Base-by-base conservation (phyloP, 1,140 invertebrate species). In the Diachasmimorpha longicaudata region DNA sequence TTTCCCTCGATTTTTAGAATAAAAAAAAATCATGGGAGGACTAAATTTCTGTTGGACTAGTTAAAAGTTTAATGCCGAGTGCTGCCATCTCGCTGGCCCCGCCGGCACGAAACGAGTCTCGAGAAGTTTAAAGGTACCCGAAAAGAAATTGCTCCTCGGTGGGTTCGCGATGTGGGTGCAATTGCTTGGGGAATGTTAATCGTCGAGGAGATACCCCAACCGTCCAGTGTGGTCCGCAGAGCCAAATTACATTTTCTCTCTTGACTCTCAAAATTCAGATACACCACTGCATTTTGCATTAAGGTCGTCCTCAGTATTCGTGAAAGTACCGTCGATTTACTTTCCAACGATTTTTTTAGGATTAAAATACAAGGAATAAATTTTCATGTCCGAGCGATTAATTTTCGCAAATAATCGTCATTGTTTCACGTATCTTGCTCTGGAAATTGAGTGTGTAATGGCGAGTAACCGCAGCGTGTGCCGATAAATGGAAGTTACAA, bases 181-280 rank as follows among this genome's bases (percentile, higher is more conserved):
- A 85, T 85, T 81, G 83, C 84, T 84, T 81, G 78, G 79, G 82
- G 84, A 85, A 85, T 85, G 84, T 85, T 85, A 85, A 85, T 85
- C 81, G 82, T 42, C 78, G 78, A 70, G 72, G 78, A 74, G 74
- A 72, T 75, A 66, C 36, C 25, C 25, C 39, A 81, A 79, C 77
- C 78, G 55, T 79, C 79, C 83, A 81, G 84, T 84, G 83, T 68
- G 83, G 85, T 83, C 81, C 37, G 19, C 48, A 48, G 71, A 55
- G 77, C 77, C 77, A 78, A 84, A 82, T 83, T 84, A 76, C 79
- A 55, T 80, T 84, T 81, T 84, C 72, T 76, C 72, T 76, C 73
- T 78, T 69, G 16, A 16, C 42, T 42, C 13, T 66, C n/a, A 44
- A 71, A 74, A 63, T 70, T 31, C 37, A 48, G 21, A 37, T 55